Base-by-base conservation (phyloP, 2,797 vertebrate genomes). In the Hypotaenidia philippensis region DNA sequence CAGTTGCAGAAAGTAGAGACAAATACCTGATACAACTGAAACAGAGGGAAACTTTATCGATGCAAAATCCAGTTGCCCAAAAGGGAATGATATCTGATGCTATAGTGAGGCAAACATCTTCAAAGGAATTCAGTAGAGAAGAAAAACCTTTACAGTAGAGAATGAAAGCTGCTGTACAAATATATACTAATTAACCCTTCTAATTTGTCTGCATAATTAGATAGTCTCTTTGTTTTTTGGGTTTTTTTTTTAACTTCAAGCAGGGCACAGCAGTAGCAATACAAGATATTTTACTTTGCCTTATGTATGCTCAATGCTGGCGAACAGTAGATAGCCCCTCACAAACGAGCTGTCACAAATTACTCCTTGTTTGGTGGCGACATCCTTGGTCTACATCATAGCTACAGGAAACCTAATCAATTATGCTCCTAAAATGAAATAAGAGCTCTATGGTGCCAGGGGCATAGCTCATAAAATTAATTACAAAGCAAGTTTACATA, bases 351-450 rank as follows among this genome's bases (percentile, higher is more conserved):
- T 95, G 95, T 94, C 96, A 96, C 94, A 93, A 94, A 95, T 89
- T 87, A 70, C 81, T 95, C 71, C 94, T 90, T 66, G 25, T 95
- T 96, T 92, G 80, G 77, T 95, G 83, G 83, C 4, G 4, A 89
- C 91, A 94, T 93, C 90, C 77, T 94, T 93, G 81, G 90, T 82
- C 93, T 96, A 90, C 94, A 89, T 91, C 84, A 68, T 77, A 90
- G 84, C 95, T 96, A 96, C 91, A 94, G 94, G 94, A 97, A 95
- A 53, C 90, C 91, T 96, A 96, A 97, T 96, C 94, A 95, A 97
- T 96, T 97, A 96, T 97, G 94, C 95, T 93, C 53, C 93, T 70
- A 87, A 96, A 97, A 96, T 95, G 93, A 97, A 96, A 97, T 96
- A 95, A 96, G 90, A 94, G 94, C 94, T 92, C 88, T 55, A 15